Evolutionary conservation across 1,140 invertebrate genomes (phyloP).

Genomic region (Stegodyphus mimosarum): DNA sequence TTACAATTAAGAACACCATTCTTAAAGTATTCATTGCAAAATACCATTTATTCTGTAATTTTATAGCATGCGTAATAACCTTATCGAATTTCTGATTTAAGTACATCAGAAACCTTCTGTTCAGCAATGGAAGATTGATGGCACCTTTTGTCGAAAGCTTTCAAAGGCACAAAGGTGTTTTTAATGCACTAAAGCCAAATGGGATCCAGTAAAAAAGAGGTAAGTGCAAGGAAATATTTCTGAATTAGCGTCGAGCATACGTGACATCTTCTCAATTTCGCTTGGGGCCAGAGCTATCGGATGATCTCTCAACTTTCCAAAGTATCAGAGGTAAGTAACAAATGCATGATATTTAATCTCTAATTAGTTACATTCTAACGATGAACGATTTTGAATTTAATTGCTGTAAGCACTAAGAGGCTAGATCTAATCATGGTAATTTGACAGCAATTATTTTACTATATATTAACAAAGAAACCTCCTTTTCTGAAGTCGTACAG

Average conservation of each 20-base stretch:
- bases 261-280: too few species aligned
- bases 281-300: background rate
- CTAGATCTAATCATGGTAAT: background rate
- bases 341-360: slow-evolving; percentile 7
- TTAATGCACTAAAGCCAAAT: background rate
- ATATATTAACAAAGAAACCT: background rate
- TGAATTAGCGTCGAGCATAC: background rate
- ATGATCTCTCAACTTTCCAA: background rate
- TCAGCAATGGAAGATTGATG: background rate
- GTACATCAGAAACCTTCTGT: too few species aligned
- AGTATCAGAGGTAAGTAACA: background rate
- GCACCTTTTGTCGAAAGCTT: background rate
- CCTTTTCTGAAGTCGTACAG: too few species aligned
- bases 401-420: background rate
- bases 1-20: too few species aligned
- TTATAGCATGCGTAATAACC: too few species aligned
- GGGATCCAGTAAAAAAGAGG: background rate
- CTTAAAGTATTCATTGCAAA: too few species aligned
- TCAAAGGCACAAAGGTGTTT: background rate
- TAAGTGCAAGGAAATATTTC: background rate
- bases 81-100: too few species aligned
- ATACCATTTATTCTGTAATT: too few species aligned
- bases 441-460: background rate
- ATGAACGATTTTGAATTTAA: background rate
- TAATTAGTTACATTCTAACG: background rate